Percentiles rank a stretch among this genome's conserved stretches.
Conservation (phyloP, 2,888 invertebrate genomes). For the Orchestes rusci region DNA sequence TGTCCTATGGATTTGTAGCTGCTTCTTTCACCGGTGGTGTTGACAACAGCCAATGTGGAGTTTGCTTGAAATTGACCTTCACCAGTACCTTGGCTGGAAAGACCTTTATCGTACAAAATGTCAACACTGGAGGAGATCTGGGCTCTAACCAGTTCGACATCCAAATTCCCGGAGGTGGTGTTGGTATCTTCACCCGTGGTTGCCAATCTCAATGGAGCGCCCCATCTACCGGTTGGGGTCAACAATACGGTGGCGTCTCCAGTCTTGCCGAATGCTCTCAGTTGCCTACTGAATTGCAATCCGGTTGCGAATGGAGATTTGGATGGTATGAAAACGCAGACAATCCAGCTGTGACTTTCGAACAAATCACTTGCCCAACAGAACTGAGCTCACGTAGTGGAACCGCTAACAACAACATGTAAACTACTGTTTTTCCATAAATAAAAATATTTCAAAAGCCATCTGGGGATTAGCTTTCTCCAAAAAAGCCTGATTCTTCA, state of each 20-base stretch:
- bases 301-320: constrained; percentile 27
- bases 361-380: constrained; percentile 23
- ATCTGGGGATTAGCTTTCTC: no score
- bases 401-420: constrained; percentile 14
- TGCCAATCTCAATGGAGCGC: constrained; percentile 25
- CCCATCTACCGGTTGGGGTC: constrained; percentile 26
- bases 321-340: constrained; percentile 24
- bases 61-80: constrained; percentile 23
- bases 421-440: no score
- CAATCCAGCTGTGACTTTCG: constrained; percentile 25
- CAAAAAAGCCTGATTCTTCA: no score
- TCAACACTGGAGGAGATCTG: constrained; percentile 24
- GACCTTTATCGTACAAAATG: constrained; percentile 21
- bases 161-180: constrained; percentile 25
- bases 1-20: constrained; percentile 28
- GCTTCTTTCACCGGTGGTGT: constrained; percentile 25
- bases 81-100: constrained; percentile 14
- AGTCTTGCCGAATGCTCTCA: constrained; percentile 20
- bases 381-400: constrained; percentile 20
- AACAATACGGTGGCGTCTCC: constrained; percentile 26
- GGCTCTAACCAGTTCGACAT: constrained; percentile 22
- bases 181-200: constrained; percentile 26
- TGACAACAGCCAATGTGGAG: constrained; percentile 22
- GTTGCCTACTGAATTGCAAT: constrained; percentile 22
- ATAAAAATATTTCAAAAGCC: no score